Conservation (phyloP, 2,113 vertebrate species). For the Rhinopomastus cyanomelas region DNA sequence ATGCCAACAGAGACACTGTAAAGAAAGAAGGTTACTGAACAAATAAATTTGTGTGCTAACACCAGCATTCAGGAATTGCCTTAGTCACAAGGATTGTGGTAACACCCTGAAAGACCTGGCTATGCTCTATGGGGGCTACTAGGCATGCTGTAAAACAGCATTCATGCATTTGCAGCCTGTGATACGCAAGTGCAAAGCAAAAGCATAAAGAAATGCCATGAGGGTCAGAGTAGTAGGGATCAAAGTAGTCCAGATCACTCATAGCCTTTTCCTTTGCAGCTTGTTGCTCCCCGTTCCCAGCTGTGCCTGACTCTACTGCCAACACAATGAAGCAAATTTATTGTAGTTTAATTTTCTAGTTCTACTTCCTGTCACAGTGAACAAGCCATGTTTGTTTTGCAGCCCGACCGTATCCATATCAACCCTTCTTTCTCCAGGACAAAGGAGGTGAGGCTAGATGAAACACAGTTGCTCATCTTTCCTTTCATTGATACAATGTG, state of each 20-base stretch:
- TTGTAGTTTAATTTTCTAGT: neutral
- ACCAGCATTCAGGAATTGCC: rapidly evolving
- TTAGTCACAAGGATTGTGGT: neutral
- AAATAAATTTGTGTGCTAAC: neutral
- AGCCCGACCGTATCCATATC: neutral
- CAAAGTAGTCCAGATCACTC: neutral
- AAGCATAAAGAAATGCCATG: neutral
- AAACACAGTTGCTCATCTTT: neutral
- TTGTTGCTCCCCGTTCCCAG: too few species aligned
- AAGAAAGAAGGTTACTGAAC: neutral
- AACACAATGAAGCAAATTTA: neutral
- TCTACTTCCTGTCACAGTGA: neutral
- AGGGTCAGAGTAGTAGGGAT: neutral
- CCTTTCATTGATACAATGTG: neutral
- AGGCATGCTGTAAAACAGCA: neutral
- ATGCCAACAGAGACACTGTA: neutral
- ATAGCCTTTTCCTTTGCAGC: neutral
- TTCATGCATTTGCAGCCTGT: neutral
- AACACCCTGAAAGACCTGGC: rapidly evolving
- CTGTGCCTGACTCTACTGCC: neutral
- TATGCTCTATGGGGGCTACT: neutral
- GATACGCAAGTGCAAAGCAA: neutral
- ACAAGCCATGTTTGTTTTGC: neutral
- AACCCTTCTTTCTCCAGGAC: neutral
- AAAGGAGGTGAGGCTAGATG: neutral